Evolutionary conservation across 2,797 vertebrate species (phyloP), one percentile per base, ranked within the genome.

Genomic region (Octomys mimax): DNA sequence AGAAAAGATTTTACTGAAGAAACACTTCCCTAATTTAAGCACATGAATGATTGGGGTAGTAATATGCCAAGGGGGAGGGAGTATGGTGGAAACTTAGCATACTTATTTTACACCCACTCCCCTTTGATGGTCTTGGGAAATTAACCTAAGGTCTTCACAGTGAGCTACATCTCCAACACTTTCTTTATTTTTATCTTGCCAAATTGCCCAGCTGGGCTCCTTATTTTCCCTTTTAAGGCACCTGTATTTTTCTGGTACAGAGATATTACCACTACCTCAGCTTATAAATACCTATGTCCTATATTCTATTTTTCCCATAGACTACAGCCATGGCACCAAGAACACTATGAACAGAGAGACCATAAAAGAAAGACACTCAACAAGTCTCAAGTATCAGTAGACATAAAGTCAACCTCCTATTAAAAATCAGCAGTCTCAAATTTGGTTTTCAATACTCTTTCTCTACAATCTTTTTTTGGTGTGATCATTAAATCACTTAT

Each of bases 331-430:
- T 0, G 31, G 28, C 49, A 77, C 77, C 46, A 71, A 83, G 73
- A 88, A 73, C 68, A 85, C 36, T 11, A 79, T 62, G 49, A 78
- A 19, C 68, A 4, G 7, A 49, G 49, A 49, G 8, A 49, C 49
- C 49, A 49, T 85, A 21, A 22, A 81, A 93, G 46, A 26, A 85
- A 78, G 66, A 31, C 42, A 33, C 46, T 82, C 59, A 9, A 13
- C 70, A 92, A 77, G 42, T 54, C 88, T 92, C 71, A 62, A 87
- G 61, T n/a, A 83, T 89, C 78, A 84, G 73, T 82, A 61, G 71
- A 66, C 33, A 87, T 26, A 77, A 90, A 85, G 39, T n/a, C 64
- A 78, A 42, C 39, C 39, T 28, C 13, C 22, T 61, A 71, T 46
- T 36, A 64, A 90, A 96, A 92, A 95, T 86, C 13, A 73, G 28